Base-by-base conservation (phyloP, 2,113 vertebrate species). In the Syrmaticus mikado region DNA sequence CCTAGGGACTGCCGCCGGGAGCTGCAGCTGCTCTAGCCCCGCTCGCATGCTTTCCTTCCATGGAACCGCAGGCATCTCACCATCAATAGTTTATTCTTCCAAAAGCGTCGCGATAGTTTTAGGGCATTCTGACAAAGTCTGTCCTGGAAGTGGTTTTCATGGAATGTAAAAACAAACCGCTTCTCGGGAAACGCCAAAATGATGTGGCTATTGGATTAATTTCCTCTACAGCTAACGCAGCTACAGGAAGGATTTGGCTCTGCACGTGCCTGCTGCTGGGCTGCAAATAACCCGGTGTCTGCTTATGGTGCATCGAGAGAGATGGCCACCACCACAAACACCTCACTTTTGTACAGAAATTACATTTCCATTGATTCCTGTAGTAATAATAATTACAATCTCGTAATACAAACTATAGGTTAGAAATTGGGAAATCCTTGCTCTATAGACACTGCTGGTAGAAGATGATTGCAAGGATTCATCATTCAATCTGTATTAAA, bases 1-100 rank as follows among this genome's bases (percentile, higher is more conserved):
- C 96, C 97, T 97, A 97, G 96, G 94, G 97, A 93, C 87, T 50
- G 24, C 32, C 55, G 77, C 52, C 0, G 11, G 91, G 91, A 55
- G 95, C 28, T 97, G 53, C 97, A 97, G 5, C 15, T 61, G 21
- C 36, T 13, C 11, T 17, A 21, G 43, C 16, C 61, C 46, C 55
- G 27, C 53, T 82, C 40, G 41, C 6, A 50, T 12, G 13, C 67
- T 34, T 80, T 76, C 34, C 20, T 61, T 20, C 52, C 11, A 14
- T 36, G 61, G 30, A 83, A 57, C 41, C n/a, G 60, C 13, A 60
- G 8, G 16, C 10, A 17, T 15, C 32, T 65, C 50, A 40, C 16
- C 19, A 32, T 20, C 57, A 17, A 8, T 13, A 5, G 19, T 32
- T 71, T 61, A 14, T 79, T 87, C 79, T 55, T 10, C 13, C 12